Evolutionary conservation across 2,888 invertebrate genomes (phyloP).

Genomic region (Empis stercorea): DNA sequence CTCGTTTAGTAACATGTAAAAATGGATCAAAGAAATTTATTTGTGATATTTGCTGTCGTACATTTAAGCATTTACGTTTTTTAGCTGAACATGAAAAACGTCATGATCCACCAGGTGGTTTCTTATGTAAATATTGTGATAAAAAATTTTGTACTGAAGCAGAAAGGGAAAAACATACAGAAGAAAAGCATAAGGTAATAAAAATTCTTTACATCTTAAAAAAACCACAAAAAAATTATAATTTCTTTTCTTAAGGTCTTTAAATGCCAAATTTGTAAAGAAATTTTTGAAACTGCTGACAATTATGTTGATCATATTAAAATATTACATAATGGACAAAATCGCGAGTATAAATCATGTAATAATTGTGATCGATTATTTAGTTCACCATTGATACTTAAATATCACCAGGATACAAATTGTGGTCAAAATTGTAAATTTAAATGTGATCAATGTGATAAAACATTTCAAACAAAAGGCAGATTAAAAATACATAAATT

Average conservation of each 20-base stretch:
- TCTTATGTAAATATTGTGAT: slow-evolving; percentile 31
- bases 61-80: background rate
- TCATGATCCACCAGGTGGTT: slow-evolving; percentile 34
- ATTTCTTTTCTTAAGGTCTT: no score
- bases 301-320: slow-evolving; percentile 32
- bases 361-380: slow-evolving; percentile 37
- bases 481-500: slow-evolving; percentile 26
- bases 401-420: slow-evolving; percentile 29
- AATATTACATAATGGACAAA: slow-evolving; percentile 29
- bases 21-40: background rate
- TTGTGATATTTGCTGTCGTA: background rate
- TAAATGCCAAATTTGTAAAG: slow-evolving; percentile 31
- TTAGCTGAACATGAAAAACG: slow-evolving; percentile 26
- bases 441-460: slow-evolving; percentile 29
- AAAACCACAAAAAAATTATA: background rate
- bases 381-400: slow-evolving; percentile 31
- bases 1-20: background rate
- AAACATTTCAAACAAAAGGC: slow-evolving; percentile 24
- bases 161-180: slow-evolving; percentile 25
- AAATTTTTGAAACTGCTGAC: slow-evolving; percentile 24
- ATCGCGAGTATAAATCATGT: slow-evolving; percentile 32
- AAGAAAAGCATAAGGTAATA: slow-evolving; percentile 19
- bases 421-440: slow-evolving; percentile 35
- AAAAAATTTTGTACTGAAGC: slow-evolving; percentile 25
- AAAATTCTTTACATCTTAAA: background rate